Evolutionary conservation across 2,113 vertebrate genomes (phyloP), one percentile per base, ranked within the genome.

Genomic region (Orientallactaga bullata): DNA sequence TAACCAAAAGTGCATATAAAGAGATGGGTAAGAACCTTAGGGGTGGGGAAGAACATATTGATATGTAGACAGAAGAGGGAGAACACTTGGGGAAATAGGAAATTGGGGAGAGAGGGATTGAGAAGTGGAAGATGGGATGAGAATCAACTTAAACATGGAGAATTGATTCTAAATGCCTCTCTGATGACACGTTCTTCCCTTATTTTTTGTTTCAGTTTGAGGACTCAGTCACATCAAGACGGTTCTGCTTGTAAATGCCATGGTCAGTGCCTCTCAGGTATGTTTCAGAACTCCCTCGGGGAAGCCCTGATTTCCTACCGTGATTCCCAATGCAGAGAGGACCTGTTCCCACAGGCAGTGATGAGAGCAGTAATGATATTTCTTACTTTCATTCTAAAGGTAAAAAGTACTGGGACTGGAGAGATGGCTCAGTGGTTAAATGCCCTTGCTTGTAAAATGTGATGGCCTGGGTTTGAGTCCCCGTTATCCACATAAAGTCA

Each of bases 301-400:
- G 9, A 93, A 37, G 11, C 2, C 37, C 55, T 69, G 61, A 37
- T 88, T 89, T 94, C 72, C 73, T 37, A 5, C 26, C 73, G 26
- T 9, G 2, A 63, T 51, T 72, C 88, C 20, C 26, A 68, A 78
- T 65, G 20, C 35, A 66, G 78, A 69, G 39, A 7, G 26, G 63
- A 15, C 61, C 28, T 85, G 20, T 79, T 85, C 94, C 87, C 58
- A 89, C 58, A 77, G 55, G 28, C n/a, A 77, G 26, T 51, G 32
- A 60, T 35, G 42, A 47, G 5, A 79, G 32, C 58, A 88, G 76
- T 83, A 86, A 76, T 77, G 23, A 17, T 66, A 82, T 80, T 95
- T 82, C 7, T 73, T 94, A 47, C 47, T 90, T 95, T 85, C 83
- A 79, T 83, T 92, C 42, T 89, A 83, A 95, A 77, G 37, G 51